phyloP scores from a whole-genome alignment of 2,113 vertebrate species.

The Oryzias curvinotus region DNA sequence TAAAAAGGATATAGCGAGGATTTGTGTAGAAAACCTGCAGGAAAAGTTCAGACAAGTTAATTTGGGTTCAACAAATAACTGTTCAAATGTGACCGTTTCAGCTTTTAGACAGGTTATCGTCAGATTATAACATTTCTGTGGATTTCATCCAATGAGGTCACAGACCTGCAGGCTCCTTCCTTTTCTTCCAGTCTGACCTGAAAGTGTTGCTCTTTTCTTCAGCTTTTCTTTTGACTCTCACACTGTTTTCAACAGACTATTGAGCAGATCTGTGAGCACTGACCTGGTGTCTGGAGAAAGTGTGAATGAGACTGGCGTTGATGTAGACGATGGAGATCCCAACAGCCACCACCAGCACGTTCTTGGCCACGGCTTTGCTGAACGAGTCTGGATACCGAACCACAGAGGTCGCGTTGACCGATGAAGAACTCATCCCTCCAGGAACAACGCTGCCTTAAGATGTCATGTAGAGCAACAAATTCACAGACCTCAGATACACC shows the following conservation, averaged over 20 bases:
- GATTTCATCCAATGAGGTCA: too few relatives aligned
- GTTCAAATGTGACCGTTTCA: too few relatives aligned
- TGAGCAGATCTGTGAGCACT: too few relatives aligned
- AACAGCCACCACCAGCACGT: slow-evolving; percentile 62
- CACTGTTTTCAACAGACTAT: too few relatives aligned
- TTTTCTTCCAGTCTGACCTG: too few relatives aligned
- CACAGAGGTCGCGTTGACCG: slow-evolving; percentile 26
- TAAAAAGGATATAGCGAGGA: slow-evolving; percentile 68
- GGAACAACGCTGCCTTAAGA: background rate
- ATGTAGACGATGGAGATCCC: slow-evolving; percentile 72
- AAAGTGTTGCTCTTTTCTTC: too few relatives aligned
- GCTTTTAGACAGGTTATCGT: too few relatives aligned
- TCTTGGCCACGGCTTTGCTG: slow-evolving; percentile 55
- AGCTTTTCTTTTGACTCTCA: too few relatives aligned
- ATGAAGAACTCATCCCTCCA: slow-evolving; percentile 40
- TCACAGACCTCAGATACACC: too few relatives aligned
- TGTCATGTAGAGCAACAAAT: background rate
- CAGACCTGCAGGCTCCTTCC: too few relatives aligned
- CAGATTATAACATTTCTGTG: too few relatives aligned
- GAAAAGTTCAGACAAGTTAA: background rate
- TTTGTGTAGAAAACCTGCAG: slow-evolving; percentile 57
- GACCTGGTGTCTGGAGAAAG: slow-evolving; percentile 65
- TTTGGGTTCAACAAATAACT: background rate
- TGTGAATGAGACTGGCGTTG: slow-evolving; percentile 64
- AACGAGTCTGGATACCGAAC: slow-evolving; percentile 51